A percentile compares a stretch with the other conserved stretches of the same genome.
Conservation (phyloP, 2,113 vertebrate genomes). For the Rhizomys pruinosus region DNA sequence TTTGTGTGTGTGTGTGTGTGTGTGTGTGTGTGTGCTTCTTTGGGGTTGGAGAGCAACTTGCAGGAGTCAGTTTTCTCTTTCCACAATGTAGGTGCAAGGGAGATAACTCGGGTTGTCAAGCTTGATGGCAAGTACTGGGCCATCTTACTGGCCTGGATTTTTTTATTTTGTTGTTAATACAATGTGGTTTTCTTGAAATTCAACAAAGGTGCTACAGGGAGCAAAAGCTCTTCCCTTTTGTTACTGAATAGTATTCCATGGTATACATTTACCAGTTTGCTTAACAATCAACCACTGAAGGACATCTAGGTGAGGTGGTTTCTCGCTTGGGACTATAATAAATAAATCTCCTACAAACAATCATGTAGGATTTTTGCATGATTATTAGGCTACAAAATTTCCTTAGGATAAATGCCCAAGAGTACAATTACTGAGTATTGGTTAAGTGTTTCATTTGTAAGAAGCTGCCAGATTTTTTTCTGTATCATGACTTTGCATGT, state of each 20-base stretch:
- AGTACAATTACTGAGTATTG: neutral
- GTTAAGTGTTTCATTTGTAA: neutral
- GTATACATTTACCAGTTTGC: neutral
- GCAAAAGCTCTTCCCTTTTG: neutral
- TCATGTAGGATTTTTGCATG: neutral
- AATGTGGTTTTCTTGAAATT: neutral
- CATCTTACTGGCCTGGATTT: neutral
- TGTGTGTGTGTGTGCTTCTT: neutral
- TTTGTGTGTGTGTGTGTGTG: neutral
- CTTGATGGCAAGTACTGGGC: too few species aligned
- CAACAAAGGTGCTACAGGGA: neutral
- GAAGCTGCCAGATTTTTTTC: neutral
- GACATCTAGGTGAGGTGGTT: neutral
- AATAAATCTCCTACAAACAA: neutral
- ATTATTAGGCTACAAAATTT: neutral
- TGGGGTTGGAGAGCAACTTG: neutral
- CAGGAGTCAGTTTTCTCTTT: neutral
- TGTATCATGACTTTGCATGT: neutral
- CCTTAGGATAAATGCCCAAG: neutral
- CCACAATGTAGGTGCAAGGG: neutral
- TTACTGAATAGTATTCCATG: neutral
- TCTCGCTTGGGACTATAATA: neutral
- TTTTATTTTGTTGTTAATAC: neutral
- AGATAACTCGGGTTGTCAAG: neutral
- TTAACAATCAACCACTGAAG: neutral